phyloP scores from a whole-genome alignment of 2,113 vertebrate species.

The Peromyscus californicus region DNA sequence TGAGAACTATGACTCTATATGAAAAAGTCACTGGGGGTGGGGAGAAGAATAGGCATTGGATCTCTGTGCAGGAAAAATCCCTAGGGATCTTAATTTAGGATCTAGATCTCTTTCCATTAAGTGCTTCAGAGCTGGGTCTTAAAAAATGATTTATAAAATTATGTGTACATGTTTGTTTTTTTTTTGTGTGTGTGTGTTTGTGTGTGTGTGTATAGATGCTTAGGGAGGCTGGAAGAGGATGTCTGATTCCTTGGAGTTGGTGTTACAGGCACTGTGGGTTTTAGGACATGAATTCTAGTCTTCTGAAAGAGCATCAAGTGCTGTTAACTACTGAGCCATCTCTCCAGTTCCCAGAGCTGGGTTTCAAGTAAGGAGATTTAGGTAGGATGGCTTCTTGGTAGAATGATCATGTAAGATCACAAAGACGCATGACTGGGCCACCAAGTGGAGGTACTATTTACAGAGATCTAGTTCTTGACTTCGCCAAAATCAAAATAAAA shows the following conservation, averaged over 20 bases:
- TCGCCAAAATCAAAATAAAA: not conserved
- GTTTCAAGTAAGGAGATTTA: not conserved
- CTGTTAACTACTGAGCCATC: not conserved
- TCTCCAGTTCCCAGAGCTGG: not conserved
- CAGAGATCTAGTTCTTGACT: slow-evolving; percentile 1
- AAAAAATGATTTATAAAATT: not conserved
- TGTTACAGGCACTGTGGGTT: not conserved
- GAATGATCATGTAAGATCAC: not conserved
- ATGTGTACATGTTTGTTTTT: not conserved
- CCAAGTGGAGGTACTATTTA: not conserved
- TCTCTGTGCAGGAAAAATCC: not conserved
- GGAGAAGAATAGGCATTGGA: not conserved
- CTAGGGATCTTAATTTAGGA: not conserved
- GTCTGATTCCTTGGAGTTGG: not conserved
- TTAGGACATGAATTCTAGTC: not conserved
- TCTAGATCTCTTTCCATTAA: not conserved
- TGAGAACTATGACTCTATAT: not conserved
- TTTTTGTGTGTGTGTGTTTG: not conserved
- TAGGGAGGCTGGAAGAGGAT: not conserved
- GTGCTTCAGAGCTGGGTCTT: not conserved
- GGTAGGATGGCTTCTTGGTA: not conserved
- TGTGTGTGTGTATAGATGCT: not conserved
- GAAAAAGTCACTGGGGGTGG: not conserved
- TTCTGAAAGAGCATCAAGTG: not conserved
- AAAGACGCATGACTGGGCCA: not conserved